Evolutionary conservation across 2,797 vertebrate species (phyloP).

Genomic region (Micropoecilia bifurca): DNA sequence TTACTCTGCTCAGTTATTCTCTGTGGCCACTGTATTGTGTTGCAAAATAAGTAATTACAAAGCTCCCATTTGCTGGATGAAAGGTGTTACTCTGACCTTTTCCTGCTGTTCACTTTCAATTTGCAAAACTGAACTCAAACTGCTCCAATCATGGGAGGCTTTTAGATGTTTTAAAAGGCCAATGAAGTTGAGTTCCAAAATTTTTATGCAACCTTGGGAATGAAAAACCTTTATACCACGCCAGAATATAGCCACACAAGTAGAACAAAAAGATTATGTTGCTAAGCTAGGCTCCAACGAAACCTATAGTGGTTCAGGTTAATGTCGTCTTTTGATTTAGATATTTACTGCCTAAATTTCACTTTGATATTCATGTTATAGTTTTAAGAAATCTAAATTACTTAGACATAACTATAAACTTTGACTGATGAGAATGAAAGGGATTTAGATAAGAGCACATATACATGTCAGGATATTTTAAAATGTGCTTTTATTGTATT

Average conservation of each 20-base stretch:
- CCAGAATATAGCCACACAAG: neutral
- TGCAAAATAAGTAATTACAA: conserved; percentile 56
- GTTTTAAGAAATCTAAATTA: neutral
- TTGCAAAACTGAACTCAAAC: conserved; percentile 22
- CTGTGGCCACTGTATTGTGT: conserved; percentile 23
- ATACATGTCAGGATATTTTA: neutral
- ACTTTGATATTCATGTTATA: neutral
- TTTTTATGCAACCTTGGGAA: neutral
- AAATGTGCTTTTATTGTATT: neutral
- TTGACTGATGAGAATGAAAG: neutral
- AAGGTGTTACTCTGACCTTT: conserved; percentile 52
- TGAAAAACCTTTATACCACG: neutral
- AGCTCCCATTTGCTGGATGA: conserved; percentile 46
- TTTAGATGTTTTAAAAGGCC: conserved; percentile 5
- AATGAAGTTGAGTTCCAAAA: neutral
- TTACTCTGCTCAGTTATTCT: conserved; percentile 46
- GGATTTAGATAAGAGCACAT: neutral
- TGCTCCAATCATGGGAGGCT: conserved; percentile 2
- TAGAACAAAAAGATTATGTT: no score
- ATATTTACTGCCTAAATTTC: neutral
- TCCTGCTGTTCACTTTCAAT: conserved; percentile 24
- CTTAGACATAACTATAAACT: neutral
- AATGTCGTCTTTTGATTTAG: neutral
- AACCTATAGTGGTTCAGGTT: neutral
- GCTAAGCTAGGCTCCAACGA: neutral